A percentile compares a stretch with the other conserved stretches of the same genome.
These are phyloP conservation scores for Myripristis jacobus DNA, from an alignment of 2,797 vertebrate genomes.

Conservation along the genomic window DNA sequence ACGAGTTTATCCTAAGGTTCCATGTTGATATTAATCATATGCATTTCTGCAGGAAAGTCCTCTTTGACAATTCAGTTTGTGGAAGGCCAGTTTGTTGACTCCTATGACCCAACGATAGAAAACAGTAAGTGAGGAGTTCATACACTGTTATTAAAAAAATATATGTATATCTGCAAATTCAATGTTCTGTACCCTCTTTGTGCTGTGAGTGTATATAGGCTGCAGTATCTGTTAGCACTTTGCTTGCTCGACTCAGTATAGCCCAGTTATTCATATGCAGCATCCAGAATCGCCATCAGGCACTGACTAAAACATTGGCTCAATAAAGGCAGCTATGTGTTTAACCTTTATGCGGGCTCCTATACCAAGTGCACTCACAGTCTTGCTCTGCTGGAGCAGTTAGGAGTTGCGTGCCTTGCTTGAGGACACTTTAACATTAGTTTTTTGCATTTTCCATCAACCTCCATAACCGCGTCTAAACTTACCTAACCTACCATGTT, in stretches of 20 bases:
- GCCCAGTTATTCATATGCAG: not conserved
- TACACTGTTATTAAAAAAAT: not conserved
- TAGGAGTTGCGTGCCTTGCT: not conserved
- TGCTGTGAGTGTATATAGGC: not conserved
- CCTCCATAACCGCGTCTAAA: slow-evolving; percentile 51
- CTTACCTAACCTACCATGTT: slow-evolving; percentile 49
- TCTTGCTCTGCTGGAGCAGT: not conserved
- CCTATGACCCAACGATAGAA: slow-evolving; percentile 99
- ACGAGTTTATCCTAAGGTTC: not conserved
- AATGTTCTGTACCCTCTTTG: too few species aligned
- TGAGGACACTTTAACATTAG: not conserved
- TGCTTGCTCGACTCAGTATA: not conserved
- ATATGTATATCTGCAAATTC: too few species aligned
- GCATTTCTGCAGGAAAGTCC: slow-evolving; percentile 91
- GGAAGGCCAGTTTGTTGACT: slow-evolving; percentile 99
- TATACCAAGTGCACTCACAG: not conserved
- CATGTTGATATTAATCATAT: not conserved
- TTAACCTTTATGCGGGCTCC: not conserved
- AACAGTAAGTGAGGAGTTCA: slow-evolving; percentile 91
- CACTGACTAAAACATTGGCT: not conserved
- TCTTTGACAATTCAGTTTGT: slow-evolving; percentile 99
- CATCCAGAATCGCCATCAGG: not conserved
- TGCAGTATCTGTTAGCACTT: too few species aligned
- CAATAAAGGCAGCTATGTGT: not conserved
- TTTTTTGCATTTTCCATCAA: slow-evolving; percentile 36